Evolutionary conservation across 1,140 invertebrate genomes (phyloP), one percentile per base, ranked within the genome.

Genomic region (Prorops nasuta): DNA sequence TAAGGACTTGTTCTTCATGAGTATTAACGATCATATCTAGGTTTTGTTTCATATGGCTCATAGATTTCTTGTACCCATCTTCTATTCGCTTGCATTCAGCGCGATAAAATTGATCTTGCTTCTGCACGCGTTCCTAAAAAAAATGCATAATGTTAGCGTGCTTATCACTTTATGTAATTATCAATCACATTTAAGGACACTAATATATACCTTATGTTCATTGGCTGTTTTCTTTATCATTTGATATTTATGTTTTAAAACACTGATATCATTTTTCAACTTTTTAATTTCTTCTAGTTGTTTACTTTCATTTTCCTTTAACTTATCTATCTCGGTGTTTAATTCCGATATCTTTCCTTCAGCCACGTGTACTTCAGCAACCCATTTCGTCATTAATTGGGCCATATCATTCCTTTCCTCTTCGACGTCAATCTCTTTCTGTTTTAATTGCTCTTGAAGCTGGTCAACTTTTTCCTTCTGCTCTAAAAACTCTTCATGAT

Each of bases 181-280:
- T 37, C 7, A 31, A 48, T 12, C 17, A 39, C 17, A 40, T 28
- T 40, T 40, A 18, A 14, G 14, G 24, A 31, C 18, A 18, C 20
- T 9, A 22, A 28, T 24, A 54, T 31, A 44, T 58, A 76, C 73
- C 62, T 72, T 76, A 41, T 72, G 74, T 63, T 74, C 74, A n/a
- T 52, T 41, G 17, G 63, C 69, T 17, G 53, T 65, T 44, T 65
- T 55, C 35, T 68, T 76, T 0, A 66, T 70, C 3, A 48, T 54
- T 10, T 60, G 51, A 56, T 74, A 73, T 21, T 68, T 76, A 18
- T 54, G 60, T 15, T 67, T 69, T 2, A 67, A 28, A 2, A 51
- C 50, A 41, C 62, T 52, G 2, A 73, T 42, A 47, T 49, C 60
- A 18, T 20, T 60, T 40, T 64, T 60, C 44, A 72, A 40, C 1